These are phyloP conservation scores for Ips nitidus DNA, from an alignment of 1,140 invertebrate species.

Conservation along the genomic window DNA sequence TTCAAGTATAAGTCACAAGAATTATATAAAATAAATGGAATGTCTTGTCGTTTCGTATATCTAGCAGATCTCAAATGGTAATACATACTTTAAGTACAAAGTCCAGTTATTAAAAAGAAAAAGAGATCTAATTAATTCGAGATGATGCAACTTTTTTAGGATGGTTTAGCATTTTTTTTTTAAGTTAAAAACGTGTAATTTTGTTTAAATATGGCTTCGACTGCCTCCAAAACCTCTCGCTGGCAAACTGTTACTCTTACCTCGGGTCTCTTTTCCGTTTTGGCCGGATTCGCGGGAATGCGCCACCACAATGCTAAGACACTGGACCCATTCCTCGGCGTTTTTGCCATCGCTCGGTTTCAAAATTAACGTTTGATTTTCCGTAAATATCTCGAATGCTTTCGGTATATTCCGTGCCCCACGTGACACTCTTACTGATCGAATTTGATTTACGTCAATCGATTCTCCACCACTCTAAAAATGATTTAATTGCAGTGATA, in stretches of 20 bases:
- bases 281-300: conserved; percentile 73
- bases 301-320: conserved; percentile 83
- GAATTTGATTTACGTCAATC: conserved; percentile 88
- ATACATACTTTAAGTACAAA: too few species aligned
- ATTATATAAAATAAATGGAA: too few species aligned
- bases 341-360: conserved; percentile 94
- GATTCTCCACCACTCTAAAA: conserved; percentile 68
- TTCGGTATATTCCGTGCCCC: conserved; percentile 87
- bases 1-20: too few species aligned
- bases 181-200: too few species aligned
- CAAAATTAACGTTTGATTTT: conserved; percentile 85
- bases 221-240: conserved; percentile 58
- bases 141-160: too few species aligned
- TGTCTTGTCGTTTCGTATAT: too few species aligned
- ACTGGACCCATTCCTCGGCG: conserved; percentile 93
- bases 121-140: too few species aligned
- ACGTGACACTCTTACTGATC: conserved; percentile 85
- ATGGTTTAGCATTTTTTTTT: too few species aligned
- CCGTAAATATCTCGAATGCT: conserved; percentile 95
- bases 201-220: conserved; percentile 33
- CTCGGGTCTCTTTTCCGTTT: conserved; percentile 36
- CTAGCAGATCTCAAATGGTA: too few species aligned
- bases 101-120: too few species aligned
- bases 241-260: conserved; percentile 68
- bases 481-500: not conserved